phyloP scores from a whole-genome alignment of 2,888 invertebrate species.

The Lasius fuliginosus region DNA sequence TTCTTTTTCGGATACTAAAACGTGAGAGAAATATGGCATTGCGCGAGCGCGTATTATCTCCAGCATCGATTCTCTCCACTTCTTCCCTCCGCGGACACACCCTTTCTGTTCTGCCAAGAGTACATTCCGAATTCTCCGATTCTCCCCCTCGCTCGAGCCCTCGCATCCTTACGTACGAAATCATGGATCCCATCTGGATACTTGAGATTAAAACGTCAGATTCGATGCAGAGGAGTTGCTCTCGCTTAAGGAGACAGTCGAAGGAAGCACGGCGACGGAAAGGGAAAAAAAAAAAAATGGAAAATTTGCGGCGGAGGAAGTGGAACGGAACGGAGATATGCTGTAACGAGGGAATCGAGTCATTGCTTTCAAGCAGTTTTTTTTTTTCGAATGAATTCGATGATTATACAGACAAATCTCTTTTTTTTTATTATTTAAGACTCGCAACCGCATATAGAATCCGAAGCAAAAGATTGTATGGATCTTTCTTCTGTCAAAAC shows the following conservation, averaged over 20 bases:
- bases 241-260: constrained; percentile 71
- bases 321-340: constrained; percentile 12
- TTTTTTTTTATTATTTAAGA: no score
- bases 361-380: constrained; percentile 77
- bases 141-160: constrained; percentile 37
- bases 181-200: constrained; percentile 84
- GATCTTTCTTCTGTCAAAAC: not conserved
- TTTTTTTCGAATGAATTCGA: constrained; percentile 68
- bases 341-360: constrained; percentile 66
- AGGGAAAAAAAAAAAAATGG: constrained; percentile 25
- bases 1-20: not conserved
- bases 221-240: constrained; percentile 73
- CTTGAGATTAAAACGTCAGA: constrained; percentile 85
- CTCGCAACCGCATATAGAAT: not conserved
- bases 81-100: constrained; percentile 30
- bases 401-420: not conserved
- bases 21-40: constrained; percentile 33
- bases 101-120: constrained; percentile 56
- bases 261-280: constrained; percentile 17
- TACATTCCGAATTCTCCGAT: constrained; percentile 53
- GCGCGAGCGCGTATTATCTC: constrained; percentile 65
- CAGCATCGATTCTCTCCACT: constrained; percentile 62
- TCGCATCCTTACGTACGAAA: constrained; percentile 76
- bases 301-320: constrained; percentile 45
- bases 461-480: not conserved